phyloP scores from a whole-genome alignment of 2,888 invertebrate species.

The Escarpia spicata region DNA sequence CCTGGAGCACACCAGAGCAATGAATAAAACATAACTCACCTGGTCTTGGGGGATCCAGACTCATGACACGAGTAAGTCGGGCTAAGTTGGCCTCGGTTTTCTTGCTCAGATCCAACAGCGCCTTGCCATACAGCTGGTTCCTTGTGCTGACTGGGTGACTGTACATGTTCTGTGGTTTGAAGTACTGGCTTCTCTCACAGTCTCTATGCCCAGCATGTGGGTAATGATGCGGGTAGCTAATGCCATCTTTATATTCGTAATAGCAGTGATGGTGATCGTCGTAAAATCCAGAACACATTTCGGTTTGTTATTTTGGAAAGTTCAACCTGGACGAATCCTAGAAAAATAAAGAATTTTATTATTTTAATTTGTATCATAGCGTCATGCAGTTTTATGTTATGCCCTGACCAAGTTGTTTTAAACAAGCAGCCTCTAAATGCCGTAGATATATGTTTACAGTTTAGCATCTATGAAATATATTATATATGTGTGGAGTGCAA shows the following conservation, averaged over 20 bases:
- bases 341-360: not conserved
- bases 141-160: not conserved
- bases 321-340: not conserved
- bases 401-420: too few species aligned
- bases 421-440: too few species aligned
- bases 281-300: slow-evolving; percentile 16
- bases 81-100: slow-evolving; percentile 29
- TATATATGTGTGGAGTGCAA: too few species aligned
- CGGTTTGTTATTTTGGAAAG: not conserved
- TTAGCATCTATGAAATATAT: too few species aligned
- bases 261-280: not conserved
- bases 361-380: not conserved
- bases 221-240: not conserved
- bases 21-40: not conserved
- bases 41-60: not conserved
- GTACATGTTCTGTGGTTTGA: not conserved
- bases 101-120: slow-evolving; percentile 29
- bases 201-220: not conserved
- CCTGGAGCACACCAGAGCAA: too few species aligned
- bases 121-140: slow-evolving; percentile 28
- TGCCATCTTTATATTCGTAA: not conserved
- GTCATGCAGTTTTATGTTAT: not conserved
- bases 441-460: too few species aligned
- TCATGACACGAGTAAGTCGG: slow-evolving; percentile 19
- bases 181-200: not conserved